These are phyloP conservation scores for Cataglyphis rosenhaueri DNA, from an alignment of 2,888 invertebrate species.

Conservation along the genomic window DNA sequence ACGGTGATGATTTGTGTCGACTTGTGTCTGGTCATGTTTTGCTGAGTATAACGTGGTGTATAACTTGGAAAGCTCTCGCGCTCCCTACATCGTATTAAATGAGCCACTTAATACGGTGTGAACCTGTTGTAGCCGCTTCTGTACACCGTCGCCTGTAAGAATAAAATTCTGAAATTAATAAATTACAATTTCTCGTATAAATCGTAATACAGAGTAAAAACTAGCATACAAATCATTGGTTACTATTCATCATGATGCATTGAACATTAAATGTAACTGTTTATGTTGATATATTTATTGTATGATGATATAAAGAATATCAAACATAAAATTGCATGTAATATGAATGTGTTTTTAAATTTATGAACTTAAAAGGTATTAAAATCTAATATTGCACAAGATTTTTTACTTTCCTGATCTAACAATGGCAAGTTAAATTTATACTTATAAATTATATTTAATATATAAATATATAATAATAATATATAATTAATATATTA, in stretches of 20 bases:
- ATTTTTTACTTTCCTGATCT: not conserved
- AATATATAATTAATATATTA: not conserved
- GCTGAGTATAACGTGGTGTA: conserved; percentile 78
- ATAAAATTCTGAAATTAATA: not conserved
- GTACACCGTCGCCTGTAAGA: conserved; percentile 94
- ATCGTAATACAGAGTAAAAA: not conserved
- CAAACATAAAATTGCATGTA: not conserved
- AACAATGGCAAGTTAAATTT: not conserved
- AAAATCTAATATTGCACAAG: not conserved
- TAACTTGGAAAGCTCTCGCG: conserved; percentile 78
- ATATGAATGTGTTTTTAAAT: not conserved
- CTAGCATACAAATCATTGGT: not conserved
- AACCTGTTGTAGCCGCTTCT: conserved; percentile 98
- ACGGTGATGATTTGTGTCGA: conserved; percentile 76
- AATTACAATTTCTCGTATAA: not conserved
- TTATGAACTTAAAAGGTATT: not conserved
- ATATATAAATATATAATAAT: too few relatives aligned
- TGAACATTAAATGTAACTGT: not conserved
- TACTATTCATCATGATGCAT: not conserved
- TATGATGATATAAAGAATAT: not conserved
- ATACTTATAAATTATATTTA: too few relatives aligned
- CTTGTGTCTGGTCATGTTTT: conserved; percentile 80
- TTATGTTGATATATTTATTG: not conserved
- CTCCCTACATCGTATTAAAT: conserved; percentile 50
- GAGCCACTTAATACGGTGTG: conserved; percentile 92